phyloP scores from a whole-genome alignment of 2,888 invertebrate genomes.

The Cerceris ruficornis region DNA sequence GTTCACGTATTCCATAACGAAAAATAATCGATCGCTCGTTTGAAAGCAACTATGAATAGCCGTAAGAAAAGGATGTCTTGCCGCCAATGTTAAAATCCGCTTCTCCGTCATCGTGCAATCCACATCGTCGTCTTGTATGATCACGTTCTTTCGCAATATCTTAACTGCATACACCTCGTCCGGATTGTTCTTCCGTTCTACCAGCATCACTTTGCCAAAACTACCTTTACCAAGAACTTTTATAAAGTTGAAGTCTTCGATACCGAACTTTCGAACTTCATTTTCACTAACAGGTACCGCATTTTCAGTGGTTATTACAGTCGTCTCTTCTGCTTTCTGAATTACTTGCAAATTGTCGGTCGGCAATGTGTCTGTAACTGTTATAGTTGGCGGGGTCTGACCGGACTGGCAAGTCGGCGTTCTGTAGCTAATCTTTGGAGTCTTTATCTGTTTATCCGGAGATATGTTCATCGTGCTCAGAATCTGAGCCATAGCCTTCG shows the following conservation, averaged over 20 bases:
- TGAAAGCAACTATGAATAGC: conserved; percentile 99
- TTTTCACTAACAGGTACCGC: conserved; percentile 55
- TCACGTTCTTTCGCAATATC: conserved; percentile 98
- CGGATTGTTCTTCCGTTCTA: conserved; percentile 92
- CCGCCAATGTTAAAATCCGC: conserved; percentile 97
- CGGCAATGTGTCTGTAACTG: conserved; percentile 63
- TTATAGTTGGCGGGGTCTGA: conserved; percentile 62
- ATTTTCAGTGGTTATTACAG: conserved; percentile 50
- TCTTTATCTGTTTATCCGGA: conserved; percentile 89
- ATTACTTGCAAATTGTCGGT: conserved; percentile 43
- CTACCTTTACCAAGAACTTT: conserved; percentile 99
- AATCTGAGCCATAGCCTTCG: conserved; percentile 97
- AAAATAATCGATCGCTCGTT: conserved; percentile 97
- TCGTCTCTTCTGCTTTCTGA: conserved; percentile 34
- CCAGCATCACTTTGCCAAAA: conserved; percentile 99
- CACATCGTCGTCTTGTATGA: conserved; percentile 99
- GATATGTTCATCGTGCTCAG: conserved; percentile 95
- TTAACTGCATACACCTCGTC: conserved; percentile 96
- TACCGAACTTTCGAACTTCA: conserved; percentile 84
- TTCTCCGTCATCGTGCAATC: conserved; percentile 99
- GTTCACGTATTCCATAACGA: conserved; percentile 99
- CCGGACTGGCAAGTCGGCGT: conserved; percentile 56
- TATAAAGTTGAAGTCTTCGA: conserved; percentile 97
- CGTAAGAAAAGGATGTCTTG: conserved; percentile 98
- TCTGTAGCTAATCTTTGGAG: conserved; percentile 75